These are phyloP conservation scores for Papilio machaon DNA, from an alignment of 1,140 invertebrate genomes.

Conservation along the genomic window DNA sequence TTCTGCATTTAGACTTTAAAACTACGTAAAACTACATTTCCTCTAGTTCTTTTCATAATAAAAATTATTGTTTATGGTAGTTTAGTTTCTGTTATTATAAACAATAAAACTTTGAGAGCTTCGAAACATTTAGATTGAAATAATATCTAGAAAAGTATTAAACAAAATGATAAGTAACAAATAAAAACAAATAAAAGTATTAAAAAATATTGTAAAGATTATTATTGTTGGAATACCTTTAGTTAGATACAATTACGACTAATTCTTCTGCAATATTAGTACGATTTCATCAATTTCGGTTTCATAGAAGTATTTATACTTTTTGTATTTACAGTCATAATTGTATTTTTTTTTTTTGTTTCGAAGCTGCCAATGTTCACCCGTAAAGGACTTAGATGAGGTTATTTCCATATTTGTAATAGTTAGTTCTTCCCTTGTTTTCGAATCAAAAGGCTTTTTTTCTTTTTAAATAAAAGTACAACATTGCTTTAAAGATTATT, in stretches of 20 bases:
- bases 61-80: not conserved
- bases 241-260: not conserved
- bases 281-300: not conserved
- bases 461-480: not conserved
- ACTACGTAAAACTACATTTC: not conserved
- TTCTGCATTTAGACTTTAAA: not conserved
- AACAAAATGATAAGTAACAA: not conserved
- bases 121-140: not conserved
- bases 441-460: not conserved
- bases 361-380: not conserved
- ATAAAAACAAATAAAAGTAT: too few relatives aligned
- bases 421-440: not conserved
- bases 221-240: not conserved
- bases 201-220: too few relatives aligned
- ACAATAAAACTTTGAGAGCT: not conserved
- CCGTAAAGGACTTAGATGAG: not conserved
- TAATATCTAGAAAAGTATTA: not conserved
- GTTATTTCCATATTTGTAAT: not conserved
- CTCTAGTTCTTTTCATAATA: not conserved
- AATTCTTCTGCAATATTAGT: not conserved
- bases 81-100: slow-evolving; percentile 34
- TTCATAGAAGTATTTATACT: not conserved
- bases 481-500: not conserved
- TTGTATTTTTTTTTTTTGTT: not conserved
- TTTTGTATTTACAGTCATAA: not conserved